Conservation (phyloP, 2,888 invertebrate genomes). For the Drosophila pegasa region DNA sequence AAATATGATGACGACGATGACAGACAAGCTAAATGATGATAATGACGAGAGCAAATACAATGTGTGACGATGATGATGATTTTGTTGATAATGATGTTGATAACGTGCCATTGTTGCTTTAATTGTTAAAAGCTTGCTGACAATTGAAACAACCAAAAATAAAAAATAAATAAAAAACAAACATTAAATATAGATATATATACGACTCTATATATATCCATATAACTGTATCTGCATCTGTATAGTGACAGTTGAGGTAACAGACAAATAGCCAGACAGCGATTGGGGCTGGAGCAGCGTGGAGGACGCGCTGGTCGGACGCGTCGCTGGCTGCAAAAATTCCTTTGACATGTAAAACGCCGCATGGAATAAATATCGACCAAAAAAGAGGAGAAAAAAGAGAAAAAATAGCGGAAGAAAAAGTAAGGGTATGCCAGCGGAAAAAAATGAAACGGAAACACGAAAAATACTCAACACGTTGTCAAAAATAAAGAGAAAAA, state of each 20-base stretch:
- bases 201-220: neutral
- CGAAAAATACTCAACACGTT: constrained; percentile 33
- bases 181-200: neutral
- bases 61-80: constrained; percentile 32
- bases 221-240: neutral
- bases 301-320: constrained; percentile 25
- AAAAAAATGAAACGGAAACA: constrained; percentile 14
- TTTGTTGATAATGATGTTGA: constrained; percentile 34
- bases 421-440: constrained; percentile 8
- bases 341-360: constrained; percentile 75
- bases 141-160: constrained; percentile 55
- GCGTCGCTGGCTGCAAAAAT: constrained; percentile 34
- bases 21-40: constrained; percentile 36
- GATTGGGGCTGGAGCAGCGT: constrained; percentile 17
- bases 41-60: constrained; percentile 15
- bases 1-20: constrained; percentile 66
- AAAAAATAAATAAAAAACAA: no score
- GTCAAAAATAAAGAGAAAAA: constrained; percentile 11
- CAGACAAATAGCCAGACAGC: constrained; percentile 14
- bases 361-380: constrained; percentile 38
- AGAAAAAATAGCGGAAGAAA: neutral
- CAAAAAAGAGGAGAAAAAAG: constrained; percentile 10
- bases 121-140: constrained; percentile 49
- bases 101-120: constrained; percentile 49
- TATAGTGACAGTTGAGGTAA: constrained; percentile 9